Base-by-base conservation (phyloP, 2,113 vertebrate species). In the Piprites chloris region DNA sequence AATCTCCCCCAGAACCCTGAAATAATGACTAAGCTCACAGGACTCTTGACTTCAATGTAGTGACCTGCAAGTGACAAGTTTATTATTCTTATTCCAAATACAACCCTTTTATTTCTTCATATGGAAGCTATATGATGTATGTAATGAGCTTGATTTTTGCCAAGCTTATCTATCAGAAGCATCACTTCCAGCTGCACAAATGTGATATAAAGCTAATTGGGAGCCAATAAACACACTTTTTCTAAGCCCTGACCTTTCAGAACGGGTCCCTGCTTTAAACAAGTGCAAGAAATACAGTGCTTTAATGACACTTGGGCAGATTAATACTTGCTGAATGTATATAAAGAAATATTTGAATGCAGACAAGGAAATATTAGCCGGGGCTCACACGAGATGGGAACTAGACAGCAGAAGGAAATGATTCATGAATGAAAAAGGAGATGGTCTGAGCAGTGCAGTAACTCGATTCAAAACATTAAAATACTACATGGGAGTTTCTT, bases 371-470 rank as follows among this genome's bases (percentile, higher is more conserved):
- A 91, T 85, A 91, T 58, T 96, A 91, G 30, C 32, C 20, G 71
- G 18, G 4, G 62, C 95, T 96, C 32, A 74, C n/a, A 71, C 0
- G 5, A 94, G 55, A n/a, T 86, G 30, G 52, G 91, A 86, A 72
- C 24, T 61, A 93, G 55, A 66, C 84, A 93, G 77, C 77, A 80
- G 56, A 92, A 76, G 32, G 90, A 97, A 96, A 89, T 91, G 87
- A 95, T 95, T 97, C 81, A 94, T 95, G 96, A 94, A 91, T 89
- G 33, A 27, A 50, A 74, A 90, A 95, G 83, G 14, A 78, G 82
- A 21, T 15, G 32, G 56, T 22, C 13, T 71, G 69, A 90, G 44
- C 42, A 76, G 77, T 41, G 32, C 41, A 95, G 67, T 52, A 83
- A 11, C 33, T 89, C 3, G 8, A 91, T 58, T 77, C 85, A 83